These are phyloP conservation scores for Pygoscelis adeliae DNA, from an alignment of 2,113 vertebrate species.

Conservation along the genomic window DNA sequence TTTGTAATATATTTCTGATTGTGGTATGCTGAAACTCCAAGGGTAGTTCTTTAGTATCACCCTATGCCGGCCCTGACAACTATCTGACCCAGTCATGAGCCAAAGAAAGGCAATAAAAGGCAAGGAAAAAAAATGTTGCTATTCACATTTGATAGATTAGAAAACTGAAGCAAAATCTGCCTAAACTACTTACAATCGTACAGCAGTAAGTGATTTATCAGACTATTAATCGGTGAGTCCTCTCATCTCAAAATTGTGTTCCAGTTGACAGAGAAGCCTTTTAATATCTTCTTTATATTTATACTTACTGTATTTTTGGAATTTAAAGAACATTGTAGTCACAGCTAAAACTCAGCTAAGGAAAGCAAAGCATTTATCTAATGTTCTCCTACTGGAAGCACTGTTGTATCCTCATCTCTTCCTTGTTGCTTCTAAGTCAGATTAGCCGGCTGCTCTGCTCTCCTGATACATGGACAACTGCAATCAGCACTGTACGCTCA, in stretches of 20 bases:
- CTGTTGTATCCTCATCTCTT: background rate
- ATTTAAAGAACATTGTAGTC: background rate
- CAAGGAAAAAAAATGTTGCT: background rate
- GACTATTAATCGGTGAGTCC: background rate
- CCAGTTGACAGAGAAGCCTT: background rate
- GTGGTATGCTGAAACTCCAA: background rate
- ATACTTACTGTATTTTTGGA: background rate
- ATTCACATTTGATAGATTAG: background rate
- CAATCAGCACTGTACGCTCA: background rate
- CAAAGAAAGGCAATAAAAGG: background rate
- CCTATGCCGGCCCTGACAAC: accelerated
- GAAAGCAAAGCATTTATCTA: background rate
- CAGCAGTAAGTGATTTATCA: background rate
- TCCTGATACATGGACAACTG: background rate
- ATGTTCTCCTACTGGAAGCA: background rate
- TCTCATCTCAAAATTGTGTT: background rate
- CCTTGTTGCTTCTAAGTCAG: background rate
- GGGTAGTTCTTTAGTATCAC: background rate
- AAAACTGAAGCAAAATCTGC: background rate
- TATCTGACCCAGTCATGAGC: background rate
- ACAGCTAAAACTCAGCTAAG: accelerated
- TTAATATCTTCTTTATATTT: background rate
- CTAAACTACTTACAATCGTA: background rate
- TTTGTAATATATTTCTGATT: background rate
- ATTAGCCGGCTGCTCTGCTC: background rate